phyloP scores from a whole-genome alignment of 2,888 invertebrate genomes.

The Cenopis cana region DNA sequence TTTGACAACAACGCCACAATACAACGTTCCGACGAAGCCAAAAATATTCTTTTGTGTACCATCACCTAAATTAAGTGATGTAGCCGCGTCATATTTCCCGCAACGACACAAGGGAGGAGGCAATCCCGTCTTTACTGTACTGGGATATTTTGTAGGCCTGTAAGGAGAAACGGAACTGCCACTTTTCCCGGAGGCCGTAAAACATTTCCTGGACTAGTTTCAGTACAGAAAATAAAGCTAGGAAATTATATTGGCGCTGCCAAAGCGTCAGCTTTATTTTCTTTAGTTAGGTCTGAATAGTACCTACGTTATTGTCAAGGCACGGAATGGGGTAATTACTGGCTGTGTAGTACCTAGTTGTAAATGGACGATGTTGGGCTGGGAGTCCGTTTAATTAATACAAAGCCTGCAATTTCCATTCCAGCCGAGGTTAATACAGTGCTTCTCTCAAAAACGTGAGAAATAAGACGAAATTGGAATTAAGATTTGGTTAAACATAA shows the following conservation, averaged over 20 bases:
- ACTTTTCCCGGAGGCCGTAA: constrained; percentile 23
- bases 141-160: constrained; percentile 1
- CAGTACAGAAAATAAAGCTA: neutral
- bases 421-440: too few relatives aligned
- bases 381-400: too few relatives aligned
- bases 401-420: too few relatives aligned
- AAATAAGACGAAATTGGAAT: too few relatives aligned
- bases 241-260: neutral
- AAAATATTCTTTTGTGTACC: constrained; percentile 18
- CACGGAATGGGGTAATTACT: too few relatives aligned
- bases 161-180: constrained; percentile 34
- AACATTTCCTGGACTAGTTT: constrained; percentile 28
- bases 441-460: too few relatives aligned
- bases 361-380: too few relatives aligned
- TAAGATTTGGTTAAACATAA: too few relatives aligned
- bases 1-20: neutral
- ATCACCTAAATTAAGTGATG: constrained; percentile 36
- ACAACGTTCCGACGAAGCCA: neutral
- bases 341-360: too few relatives aligned
- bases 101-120: constrained; percentile 7
- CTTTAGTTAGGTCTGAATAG: neutral
- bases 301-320: too few relatives aligned
- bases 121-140: constrained; percentile 13
- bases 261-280: too few relatives aligned
- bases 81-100: constrained; percentile 32